Base-by-base conservation (phyloP, 2,888 invertebrate genomes). In the Cheiracanthium punctorium region DNA sequence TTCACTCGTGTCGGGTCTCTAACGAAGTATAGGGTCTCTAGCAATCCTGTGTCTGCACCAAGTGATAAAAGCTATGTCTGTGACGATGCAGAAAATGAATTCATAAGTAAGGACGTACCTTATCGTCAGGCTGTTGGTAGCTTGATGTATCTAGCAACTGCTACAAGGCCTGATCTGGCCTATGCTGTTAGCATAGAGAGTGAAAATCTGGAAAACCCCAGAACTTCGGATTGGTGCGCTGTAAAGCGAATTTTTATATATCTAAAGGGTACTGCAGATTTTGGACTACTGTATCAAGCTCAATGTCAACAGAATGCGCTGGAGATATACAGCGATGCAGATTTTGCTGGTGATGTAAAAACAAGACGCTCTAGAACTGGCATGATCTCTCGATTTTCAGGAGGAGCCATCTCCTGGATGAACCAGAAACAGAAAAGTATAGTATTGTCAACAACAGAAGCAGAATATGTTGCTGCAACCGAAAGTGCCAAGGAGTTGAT, bases 171-270 rank as follows among this genome's bases (percentile, higher is more conserved):
- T n/a, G n/a, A n/a, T n/a, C n/a, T n/a, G n/a, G n/a, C n/a, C n/a
- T n/a, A n/a, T n/a, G n/a, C n/a, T n/a, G n/a, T n/a, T n/a, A n/a
- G n/a, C n/a, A n/a, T n/a, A n/a, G n/a, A n/a, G n/a, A n/a, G n/a
- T 7, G 7, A 48, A 2, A 48, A 48, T 12, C 7, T 48, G 17
- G 17, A 48, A 48, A 69, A 69, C 20, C 69, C 33, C 20, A 69
- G 24, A n/a, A 32, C 32, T 20, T 32, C 32, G 12, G 33, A 69
- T 69, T 69, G 33, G 69, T 69, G 69, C 33, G 32, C 69, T 32
- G 69, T 69, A 17, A 69, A 65, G 29, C 0, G 10, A 65, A 65
- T 29, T 28, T 69, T 69, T 69, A 69, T 17, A 69, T 69, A 69
- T 10, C 33, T 69, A 32, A 69, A 30, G 33, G n/a, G 24, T 14